Conservation (phyloP, 2,797 vertebrate genomes). For the Nyctalus aviator region DNA sequence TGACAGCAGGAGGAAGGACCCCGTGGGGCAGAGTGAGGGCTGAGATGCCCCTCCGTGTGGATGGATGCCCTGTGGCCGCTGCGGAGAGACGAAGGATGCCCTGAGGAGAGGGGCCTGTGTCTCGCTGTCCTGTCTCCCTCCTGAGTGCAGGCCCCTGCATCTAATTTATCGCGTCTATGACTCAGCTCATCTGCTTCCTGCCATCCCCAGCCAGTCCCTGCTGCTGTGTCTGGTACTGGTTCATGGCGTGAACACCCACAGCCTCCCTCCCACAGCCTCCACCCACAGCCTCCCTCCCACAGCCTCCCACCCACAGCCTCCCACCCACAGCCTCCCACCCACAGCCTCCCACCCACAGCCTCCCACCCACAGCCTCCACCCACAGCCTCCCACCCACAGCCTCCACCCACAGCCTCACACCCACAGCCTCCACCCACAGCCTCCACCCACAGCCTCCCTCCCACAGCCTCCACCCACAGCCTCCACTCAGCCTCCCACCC, state of each 20-base stretch:
- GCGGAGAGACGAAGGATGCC: background rate
- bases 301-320: too few relatives aligned
- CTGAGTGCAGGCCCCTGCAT: background rate
- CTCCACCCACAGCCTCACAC: too few relatives aligned
- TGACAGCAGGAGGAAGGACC: background rate
- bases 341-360: too few relatives aligned
- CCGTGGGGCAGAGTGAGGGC: background rate
- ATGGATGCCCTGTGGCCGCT: background rate
- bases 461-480: too few relatives aligned
- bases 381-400: too few relatives aligned
- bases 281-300: too few relatives aligned
- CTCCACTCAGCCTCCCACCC: too few relatives aligned
- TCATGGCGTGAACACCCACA: background rate
- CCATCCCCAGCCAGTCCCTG: background rate
- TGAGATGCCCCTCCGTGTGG: accelerated
- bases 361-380: too few relatives aligned
- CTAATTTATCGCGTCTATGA: background rate
- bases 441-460: too few relatives aligned
- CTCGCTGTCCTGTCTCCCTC: background rate
- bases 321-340: too few relatives aligned
- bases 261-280: too few relatives aligned
- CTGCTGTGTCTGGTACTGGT: background rate
- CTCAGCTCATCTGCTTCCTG: background rate
- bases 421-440: too few relatives aligned
- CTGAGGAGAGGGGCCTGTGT: background rate